Conservation (phyloP, 1,140 invertebrate genomes). For the Wiebesia pumilae region DNA sequence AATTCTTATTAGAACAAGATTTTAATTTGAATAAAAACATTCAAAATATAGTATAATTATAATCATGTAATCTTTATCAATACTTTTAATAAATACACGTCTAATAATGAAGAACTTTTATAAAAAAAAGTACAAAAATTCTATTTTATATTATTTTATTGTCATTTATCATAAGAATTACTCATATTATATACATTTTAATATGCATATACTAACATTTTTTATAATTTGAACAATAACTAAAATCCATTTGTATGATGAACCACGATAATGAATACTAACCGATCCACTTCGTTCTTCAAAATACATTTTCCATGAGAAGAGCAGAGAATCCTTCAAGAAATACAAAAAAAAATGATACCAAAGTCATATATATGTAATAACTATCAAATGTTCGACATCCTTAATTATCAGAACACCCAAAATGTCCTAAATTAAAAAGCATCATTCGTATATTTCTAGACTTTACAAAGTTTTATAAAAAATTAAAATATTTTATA, state of each 20-base stretch:
- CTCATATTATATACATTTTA: no score
- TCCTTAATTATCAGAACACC: neutral
- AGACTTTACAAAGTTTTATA: neutral
- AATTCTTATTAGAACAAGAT: no score
- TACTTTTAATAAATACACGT: neutral
- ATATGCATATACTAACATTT: neutral
- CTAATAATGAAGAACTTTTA: neutral
- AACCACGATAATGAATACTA: neutral
- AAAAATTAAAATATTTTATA: neutral
- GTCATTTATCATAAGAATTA: no score
- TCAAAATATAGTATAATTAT: neutral
- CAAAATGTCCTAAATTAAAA: neutral
- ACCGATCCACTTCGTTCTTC: neutral
- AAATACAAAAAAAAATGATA: neutral
- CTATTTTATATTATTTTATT: no score
- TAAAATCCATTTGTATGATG: neutral
- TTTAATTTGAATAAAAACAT: neutral
- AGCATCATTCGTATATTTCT: neutral
- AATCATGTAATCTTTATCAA: neutral
- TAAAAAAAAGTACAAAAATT: neutral
- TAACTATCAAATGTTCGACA: neutral
- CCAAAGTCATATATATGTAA: neutral
- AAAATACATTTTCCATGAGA: neutral
- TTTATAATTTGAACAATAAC: neutral
- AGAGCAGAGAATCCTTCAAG: neutral